Evolutionary conservation across 2,113 vertebrate species (phyloP).

Genomic region (Macaca mulatta): DNA sequence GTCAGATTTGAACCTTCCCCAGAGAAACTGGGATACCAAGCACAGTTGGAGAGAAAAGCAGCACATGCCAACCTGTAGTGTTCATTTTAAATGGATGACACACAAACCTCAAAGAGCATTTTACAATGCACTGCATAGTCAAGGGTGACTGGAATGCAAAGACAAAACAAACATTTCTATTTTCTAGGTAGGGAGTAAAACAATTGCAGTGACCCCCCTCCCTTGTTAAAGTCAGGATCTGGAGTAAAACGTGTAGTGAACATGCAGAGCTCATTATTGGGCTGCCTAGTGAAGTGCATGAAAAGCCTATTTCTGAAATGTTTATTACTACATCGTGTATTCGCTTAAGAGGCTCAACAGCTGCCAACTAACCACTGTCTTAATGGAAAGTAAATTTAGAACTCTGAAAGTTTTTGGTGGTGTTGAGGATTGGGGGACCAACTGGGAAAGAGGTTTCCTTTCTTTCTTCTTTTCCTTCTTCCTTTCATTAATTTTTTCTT

Average conservation of each 20-base stretch:
- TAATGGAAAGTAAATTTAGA: constrained; percentile 76
- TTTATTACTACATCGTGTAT: constrained; percentile 71
- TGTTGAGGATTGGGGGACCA: neutral
- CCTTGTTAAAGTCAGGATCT: constrained; percentile 44
- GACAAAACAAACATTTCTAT: constrained; percentile 65
- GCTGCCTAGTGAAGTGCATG: constrained; percentile 59
- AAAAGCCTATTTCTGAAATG: constrained; percentile 72
- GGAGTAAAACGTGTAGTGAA: constrained; percentile 62
- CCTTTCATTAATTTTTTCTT: neutral
- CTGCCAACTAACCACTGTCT: constrained; percentile 73
- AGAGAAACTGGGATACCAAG: constrained; percentile 67
- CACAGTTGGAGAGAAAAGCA: constrained; percentile 44
- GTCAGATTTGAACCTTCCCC: constrained; percentile 67
- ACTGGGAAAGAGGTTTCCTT: neutral
- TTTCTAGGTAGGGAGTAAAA: constrained; percentile 63
- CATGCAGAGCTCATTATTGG: constrained; percentile 62
- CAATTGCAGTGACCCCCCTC: neutral
- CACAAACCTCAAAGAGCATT: constrained; percentile 75
- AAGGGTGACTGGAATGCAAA: constrained; percentile 60
- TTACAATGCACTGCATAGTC: constrained; percentile 46
- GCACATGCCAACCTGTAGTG: neutral
- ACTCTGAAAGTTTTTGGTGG: constrained; percentile 36
- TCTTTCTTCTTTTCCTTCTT: accelerated
- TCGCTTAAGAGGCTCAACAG: constrained; percentile 67
- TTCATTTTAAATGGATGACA: constrained; percentile 64